Evolutionary conservation across 37 sponge, comb jelly and placozoan species (phyloP), one percentile per base, ranked within the genome.

Genomic region (Ephydatia muelleri): DNA sequence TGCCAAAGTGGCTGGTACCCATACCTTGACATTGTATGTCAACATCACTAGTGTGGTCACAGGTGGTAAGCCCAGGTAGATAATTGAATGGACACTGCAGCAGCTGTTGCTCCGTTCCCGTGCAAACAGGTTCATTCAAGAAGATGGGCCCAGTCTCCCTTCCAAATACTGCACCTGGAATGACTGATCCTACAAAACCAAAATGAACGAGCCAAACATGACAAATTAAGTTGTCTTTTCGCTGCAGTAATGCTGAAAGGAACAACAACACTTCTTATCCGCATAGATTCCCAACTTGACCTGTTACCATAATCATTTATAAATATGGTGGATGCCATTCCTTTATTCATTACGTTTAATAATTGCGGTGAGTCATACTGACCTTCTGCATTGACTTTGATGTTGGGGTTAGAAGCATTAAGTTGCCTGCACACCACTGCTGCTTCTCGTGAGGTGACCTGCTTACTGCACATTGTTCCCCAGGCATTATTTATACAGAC

Each of bases 401-500:
- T 57, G 6, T 57, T 11, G 16, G 16, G 57, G 16, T 16, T 57
- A 19, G 57, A 5, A 1, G 57, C 82, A 48, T 67, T 77, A 31
- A 82, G 76, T 16, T 65, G 39, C 13, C 29, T 57, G 43, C 88
- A 87, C 13, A 81, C 82, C 31, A 77, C 78, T 5, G 28, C 82
- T 49, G 82, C 88, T 82, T 87, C 88, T 22, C 30, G 70, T 43
- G 27, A 11, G 11, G 48, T 68, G 35, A 87, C 81, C 27, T 14
- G 40, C 29, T 65, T 29, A 28, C 34, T 33, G 67, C 88, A 87
- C n/a, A 87, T 77, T 68, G 88, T 87, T 2, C 88, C 88, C 88
- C 88, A 87, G 48, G 88, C 88, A 73, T 82, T 66, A 82, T 87
- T 87, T 33, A 87, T 76, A 35, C 88, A 87, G 25, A 87, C 77